Percentiles rank a stretch among this genome's conserved stretches.
phyloP scores from a whole-genome alignment of 2,888 invertebrate species.

The Andrena bicolor region DNA sequence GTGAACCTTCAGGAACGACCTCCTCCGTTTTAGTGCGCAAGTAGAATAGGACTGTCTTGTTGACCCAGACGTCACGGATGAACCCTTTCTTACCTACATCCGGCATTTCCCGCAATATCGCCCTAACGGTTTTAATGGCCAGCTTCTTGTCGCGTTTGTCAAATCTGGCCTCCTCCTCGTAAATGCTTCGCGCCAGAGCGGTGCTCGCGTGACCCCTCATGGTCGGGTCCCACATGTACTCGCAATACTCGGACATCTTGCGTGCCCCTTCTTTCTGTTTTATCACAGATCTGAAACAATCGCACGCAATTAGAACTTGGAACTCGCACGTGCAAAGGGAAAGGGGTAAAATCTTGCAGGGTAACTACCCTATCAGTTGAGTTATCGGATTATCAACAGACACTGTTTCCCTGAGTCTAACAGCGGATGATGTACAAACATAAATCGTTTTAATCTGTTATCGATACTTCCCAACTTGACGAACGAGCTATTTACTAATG shows the following conservation, averaged over 20 bases:
- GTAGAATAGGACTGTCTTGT: too few species aligned
- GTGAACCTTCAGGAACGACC: too few species aligned
- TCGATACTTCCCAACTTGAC: background rate
- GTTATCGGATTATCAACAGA: too few species aligned
- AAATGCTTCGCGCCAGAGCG: conserved; percentile 77
- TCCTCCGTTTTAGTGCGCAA: too few species aligned
- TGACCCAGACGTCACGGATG: too few species aligned
- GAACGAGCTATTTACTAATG: conserved; percentile 7
- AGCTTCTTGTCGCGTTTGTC: conserved; percentile 81
- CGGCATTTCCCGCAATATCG: conserved; percentile 81
- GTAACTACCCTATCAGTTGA: too few species aligned
- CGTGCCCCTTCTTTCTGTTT: conserved; percentile 1
- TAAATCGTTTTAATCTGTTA: background rate
- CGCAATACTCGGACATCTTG: conserved; percentile 82
- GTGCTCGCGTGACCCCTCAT: conserved; percentile 73
- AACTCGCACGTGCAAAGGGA: background rate
- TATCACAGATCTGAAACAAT: conserved; percentile 48
- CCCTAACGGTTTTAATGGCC: conserved; percentile 82
- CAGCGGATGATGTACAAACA: background rate
- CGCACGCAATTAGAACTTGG: background rate
- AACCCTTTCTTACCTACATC: conserved; percentile 78
- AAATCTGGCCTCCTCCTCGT: conserved; percentile 78
- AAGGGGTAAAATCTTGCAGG: background rate
- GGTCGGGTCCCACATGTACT: conserved; percentile 82
- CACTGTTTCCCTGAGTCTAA: too few species aligned